These are phyloP conservation scores for Remorina albescens DNA, from an alignment of 2,797 vertebrate species.

Conservation along the genomic window DNA sequence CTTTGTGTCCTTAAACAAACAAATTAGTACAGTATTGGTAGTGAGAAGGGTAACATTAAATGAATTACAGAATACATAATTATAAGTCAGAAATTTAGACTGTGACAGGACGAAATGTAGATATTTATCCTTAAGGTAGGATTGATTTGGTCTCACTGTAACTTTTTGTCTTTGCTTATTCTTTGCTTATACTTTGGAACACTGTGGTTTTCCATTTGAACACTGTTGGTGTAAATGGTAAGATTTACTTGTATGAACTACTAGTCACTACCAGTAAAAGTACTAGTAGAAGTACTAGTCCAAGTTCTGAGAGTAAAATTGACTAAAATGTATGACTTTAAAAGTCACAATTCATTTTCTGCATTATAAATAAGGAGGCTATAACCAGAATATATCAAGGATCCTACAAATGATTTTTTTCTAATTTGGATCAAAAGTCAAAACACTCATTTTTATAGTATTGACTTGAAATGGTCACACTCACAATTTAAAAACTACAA, in stretches of 20 bases:
- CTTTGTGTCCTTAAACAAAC: not conserved
- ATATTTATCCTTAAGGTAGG: not conserved
- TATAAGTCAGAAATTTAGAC: not conserved
- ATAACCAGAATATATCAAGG: not conserved
- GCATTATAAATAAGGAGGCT: not conserved
- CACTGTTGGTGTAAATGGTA: too few relatives aligned
- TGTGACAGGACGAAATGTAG: not conserved
- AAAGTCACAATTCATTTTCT: not conserved
- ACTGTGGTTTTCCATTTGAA: too few relatives aligned
- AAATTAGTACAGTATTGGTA: not conserved
- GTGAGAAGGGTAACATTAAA: not conserved
- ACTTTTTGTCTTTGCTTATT: not conserved
- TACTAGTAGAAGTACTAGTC: too few relatives aligned
- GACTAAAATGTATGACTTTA: too few relatives aligned
- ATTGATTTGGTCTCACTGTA: not conserved
- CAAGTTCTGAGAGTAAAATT: not conserved
- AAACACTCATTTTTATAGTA: not conserved
- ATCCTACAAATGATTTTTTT: too few relatives aligned
- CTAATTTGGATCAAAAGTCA: not conserved
- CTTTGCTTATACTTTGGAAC: not conserved
- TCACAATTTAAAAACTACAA: not conserved
- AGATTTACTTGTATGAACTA: not conserved
- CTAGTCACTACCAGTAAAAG: too few relatives aligned
- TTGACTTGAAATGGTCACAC: too few relatives aligned
- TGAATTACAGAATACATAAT: not conserved